phyloP scores from a whole-genome alignment of 2,888 invertebrate genomes.

The Cataglyphis rosenhaueri region DNA sequence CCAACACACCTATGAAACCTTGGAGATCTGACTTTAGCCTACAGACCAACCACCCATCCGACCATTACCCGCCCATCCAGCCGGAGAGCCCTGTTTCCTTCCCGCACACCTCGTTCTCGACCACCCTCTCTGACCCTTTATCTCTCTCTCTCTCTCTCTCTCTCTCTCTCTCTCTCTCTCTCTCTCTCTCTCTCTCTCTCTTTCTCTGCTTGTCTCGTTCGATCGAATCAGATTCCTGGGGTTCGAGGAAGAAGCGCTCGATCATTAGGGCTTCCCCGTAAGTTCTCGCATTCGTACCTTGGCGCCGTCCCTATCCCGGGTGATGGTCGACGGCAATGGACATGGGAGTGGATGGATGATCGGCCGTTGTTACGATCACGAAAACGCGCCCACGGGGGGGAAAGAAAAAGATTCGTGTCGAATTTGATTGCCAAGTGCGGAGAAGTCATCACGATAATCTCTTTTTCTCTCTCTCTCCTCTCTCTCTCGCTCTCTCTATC shows the following conservation, averaged over 20 bases:
- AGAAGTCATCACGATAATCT: constrained; percentile 51
- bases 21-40: constrained; percentile 84
- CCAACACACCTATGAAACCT: constrained; percentile 85
- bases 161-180: background rate
- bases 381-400: constrained; percentile 17
- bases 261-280: constrained; percentile 78
- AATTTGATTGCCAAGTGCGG: constrained; percentile 41
- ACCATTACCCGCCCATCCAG: constrained; percentile 60
- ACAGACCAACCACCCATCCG: constrained; percentile 66
- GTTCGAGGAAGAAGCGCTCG: constrained; percentile 76
- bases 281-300: constrained; percentile 69
- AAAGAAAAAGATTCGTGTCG: constrained; percentile 45
- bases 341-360: constrained; percentile 22
- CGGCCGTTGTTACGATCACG: constrained; percentile 43
- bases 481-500: background rate
- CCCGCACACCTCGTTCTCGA: constrained; percentile 39
- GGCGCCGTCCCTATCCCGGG: constrained; percentile 54
- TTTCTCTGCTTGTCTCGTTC: constrained; percentile 31
- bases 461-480: background rate
- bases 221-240: constrained; percentile 75
- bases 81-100: constrained; percentile 43
- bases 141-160: constrained; percentile 14
- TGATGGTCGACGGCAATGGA: constrained; percentile 33
- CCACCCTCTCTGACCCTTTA: constrained; percentile 46
- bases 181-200: constrained; percentile 18